A percentile compares a stretch with the other conserved stretches of the same genome.
phyloP scores from a whole-genome alignment of 2,888 invertebrate species.

The Drosophila niveifrons region DNA sequence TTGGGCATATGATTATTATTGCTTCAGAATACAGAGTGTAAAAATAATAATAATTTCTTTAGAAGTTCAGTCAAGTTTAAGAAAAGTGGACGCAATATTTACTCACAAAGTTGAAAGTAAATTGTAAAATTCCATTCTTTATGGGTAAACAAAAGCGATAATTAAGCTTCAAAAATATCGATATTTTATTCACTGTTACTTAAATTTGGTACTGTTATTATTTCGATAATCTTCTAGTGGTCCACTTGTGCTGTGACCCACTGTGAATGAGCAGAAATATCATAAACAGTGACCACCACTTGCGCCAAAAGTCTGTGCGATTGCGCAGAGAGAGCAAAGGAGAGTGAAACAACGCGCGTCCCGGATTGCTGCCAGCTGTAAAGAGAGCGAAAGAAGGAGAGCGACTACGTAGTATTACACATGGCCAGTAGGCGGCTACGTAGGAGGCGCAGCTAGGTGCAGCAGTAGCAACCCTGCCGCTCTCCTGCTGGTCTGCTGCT shows the following conservation, averaged over 20 bases:
- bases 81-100: neutral
- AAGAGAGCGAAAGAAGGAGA: constrained; percentile 15
- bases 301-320: constrained; percentile 56
- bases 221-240: neutral
- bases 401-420: constrained; percentile 20
- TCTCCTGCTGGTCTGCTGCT: constrained; percentile 35
- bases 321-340: constrained; percentile 59
- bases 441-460: constrained; percentile 46
- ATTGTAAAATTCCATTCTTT: neutral
- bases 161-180: neutral
- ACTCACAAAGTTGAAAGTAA: neutral
- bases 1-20: constrained; percentile 2
- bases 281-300: constrained; percentile 68
- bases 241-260: constrained; percentile 9
- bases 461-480: constrained; percentile 52
- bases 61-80: neutral
- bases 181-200: neutral
- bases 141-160: neutral
- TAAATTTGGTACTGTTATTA: neutral
- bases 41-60: neutral
- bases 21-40: neutral
- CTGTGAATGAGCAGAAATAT: constrained; percentile 38
- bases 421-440: constrained; percentile 32
- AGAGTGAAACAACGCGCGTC: constrained; percentile 13
- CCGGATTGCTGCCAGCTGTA: constrained; percentile 26